Base-by-base conservation (phyloP, 2,888 invertebrate genomes). In the Macrophya annulata region DNA sequence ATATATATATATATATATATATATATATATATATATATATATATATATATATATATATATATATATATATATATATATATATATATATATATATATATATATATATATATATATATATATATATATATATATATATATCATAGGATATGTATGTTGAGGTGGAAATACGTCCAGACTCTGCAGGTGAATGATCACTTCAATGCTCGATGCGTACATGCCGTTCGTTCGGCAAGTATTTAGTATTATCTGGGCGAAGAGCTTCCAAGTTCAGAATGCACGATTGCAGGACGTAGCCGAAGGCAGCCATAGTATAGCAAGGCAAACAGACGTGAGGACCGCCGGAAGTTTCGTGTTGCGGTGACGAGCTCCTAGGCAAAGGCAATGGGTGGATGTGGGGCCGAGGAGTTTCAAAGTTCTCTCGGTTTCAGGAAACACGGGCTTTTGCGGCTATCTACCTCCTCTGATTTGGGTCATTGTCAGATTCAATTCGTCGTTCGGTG, bases 351-450 rank as follows among this genome's bases (percentile, higher is more conserved):
- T 43, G n/a, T 17, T 45, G 45, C 72, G 45, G 21, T 74, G 43
- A 74, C 45, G 45, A 21, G 43, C 4, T 74, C 9, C 43, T 43
- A 43, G 72, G 43, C 45, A 43, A 45, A 43, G n/a, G 72, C 43
- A 12, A 21, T 31, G 45, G 72, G 4, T 3, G 40, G 40, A 8
- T 17, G 8, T 21, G 40, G 40, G 71, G 71, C 17, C 40, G 4
- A 21, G 72, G 45, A 74, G 72, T 74, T 74, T 12, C 72, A 74
- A 74, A 74, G 72, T 74, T 74, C 72, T 74, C 43, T 74, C 9
- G 15, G 72, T 43, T 74, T 31, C 43, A 45, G 72, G 72, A 45
- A 74, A n/a, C 72, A 74, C 43, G 72, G 72, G 45, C 72, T 74
- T 45, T 74, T 74, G 43, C 72, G 72, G 72, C 45, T 21, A 25